Percentiles rank a stretch among this genome's conserved stretches.
Evolutionary conservation across 1,140 invertebrate genomes (phyloP).

Genomic region (Sitophilus oryzae): DNA sequence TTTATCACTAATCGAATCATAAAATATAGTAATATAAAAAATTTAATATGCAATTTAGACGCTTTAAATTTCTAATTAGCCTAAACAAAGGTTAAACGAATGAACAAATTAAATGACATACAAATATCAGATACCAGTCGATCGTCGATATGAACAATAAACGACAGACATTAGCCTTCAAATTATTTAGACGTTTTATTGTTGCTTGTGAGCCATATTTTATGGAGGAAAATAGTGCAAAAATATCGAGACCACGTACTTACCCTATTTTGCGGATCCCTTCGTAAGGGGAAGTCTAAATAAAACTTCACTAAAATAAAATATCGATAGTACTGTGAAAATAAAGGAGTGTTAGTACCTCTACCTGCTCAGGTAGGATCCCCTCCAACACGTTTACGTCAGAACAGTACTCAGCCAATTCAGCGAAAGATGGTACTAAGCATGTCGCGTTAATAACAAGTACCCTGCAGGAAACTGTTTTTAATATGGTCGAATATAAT

Average conservation of each 20-base stretch:
- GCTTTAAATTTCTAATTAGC: neutral
- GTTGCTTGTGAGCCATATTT: too few species aligned
- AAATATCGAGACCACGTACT: neutral
- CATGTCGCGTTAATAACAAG: too few species aligned
- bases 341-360: neutral
- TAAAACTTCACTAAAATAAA: neutral
- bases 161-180: neutral
- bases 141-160: too few species aligned
- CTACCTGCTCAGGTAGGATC: neutral
- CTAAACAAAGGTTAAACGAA: neutral
- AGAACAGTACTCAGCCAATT: too few species aligned
- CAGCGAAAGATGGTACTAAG: too few species aligned
- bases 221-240: too few species aligned
- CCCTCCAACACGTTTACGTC: too few species aligned
- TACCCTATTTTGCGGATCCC: neutral
- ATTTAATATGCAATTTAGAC: too few species aligned
- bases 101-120: neutral
- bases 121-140: neutral
- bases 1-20: too few species aligned
- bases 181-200: neutral
- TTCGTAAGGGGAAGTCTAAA: neutral
- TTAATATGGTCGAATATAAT: too few species aligned
- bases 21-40: too few species aligned
- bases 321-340: neutral
- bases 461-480: too few species aligned